phyloP scores from a whole-genome alignment of 2,888 invertebrate genomes.

The Drosophila neonasuta region DNA sequence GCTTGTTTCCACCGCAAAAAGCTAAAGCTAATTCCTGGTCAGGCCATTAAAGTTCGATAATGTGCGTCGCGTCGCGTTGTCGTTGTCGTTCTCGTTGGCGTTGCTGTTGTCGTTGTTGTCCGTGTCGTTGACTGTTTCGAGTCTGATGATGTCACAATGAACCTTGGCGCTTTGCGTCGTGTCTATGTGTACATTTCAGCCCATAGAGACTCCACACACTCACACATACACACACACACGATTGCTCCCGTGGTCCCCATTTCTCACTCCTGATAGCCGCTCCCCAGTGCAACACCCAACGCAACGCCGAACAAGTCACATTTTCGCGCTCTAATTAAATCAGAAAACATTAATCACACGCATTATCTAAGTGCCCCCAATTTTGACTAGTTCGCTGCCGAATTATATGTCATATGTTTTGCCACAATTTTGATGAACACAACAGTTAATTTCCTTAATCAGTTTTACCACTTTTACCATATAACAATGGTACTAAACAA shows the following conservation, averaged over 20 bases:
- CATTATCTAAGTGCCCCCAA: constrained; percentile 56
- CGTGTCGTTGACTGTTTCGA: constrained; percentile 72
- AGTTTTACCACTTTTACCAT: constrained; percentile 20
- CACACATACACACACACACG: constrained; percentile 3
- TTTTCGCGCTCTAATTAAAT: constrained; percentile 64
- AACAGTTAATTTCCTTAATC: constrained; percentile 57
- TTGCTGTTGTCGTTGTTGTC: constrained; percentile 40
- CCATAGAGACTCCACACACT: constrained; percentile 20
- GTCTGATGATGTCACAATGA: constrained; percentile 72
- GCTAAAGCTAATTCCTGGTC: constrained; percentile 73
- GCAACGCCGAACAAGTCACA: constrained; percentile 23
- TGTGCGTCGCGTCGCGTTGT: constrained; percentile 57
- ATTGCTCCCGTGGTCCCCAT: constrained; percentile 8
- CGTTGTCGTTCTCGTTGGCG: constrained; percentile 29
- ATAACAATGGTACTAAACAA: constrained; percentile 5
- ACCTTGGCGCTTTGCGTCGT: constrained; percentile 56
- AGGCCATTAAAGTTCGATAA: constrained; percentile 77
- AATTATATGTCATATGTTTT: constrained; percentile 29
- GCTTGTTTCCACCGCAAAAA: constrained; percentile 35
- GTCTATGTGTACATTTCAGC: constrained; percentile 45
- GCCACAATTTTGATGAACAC: constrained; percentile 49
- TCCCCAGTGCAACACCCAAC: constrained; percentile 19
- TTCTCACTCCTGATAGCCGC: constrained; percentile 6
- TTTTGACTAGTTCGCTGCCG: constrained; percentile 37
- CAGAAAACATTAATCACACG: constrained; percentile 64